phyloP scores from a whole-genome alignment of 37 sponge, comb jelly and placozoan genomes.

The Hexactinellida sp. region DNA sequence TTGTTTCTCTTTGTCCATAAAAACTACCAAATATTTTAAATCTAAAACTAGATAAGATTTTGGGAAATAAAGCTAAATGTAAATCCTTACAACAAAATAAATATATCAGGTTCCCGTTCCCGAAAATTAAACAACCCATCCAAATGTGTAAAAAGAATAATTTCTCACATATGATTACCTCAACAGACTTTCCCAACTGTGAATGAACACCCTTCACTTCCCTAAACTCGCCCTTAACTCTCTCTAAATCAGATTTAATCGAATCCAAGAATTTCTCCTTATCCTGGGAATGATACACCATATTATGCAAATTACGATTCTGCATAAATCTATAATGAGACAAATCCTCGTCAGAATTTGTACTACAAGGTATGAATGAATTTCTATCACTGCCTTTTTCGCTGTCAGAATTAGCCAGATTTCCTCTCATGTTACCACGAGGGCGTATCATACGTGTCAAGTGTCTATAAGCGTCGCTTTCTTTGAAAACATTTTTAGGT shows the following conservation, averaged over 20 bases:
- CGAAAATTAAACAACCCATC: too few species aligned
- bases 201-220: neutral
- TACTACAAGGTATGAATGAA: neutral
- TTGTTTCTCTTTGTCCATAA: too few species aligned
- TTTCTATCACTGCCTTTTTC: neutral
- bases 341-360: neutral
- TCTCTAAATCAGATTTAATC: neutral
- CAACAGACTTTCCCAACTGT: neutral
- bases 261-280: neutral
- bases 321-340: neutral
- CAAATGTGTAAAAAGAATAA: neutral
- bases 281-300: neutral
- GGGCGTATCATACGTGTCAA: neutral
- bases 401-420: neutral
- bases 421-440: neutral
- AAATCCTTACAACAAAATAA: too few species aligned
- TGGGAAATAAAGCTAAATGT: too few species aligned
- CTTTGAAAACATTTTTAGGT: neutral
- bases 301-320: constrained; percentile 9
- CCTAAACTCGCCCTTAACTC: neutral
- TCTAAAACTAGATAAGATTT: too few species aligned
- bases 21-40: neutral
- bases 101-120: too few species aligned
- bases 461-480: neutral
- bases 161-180: neutral